Percentiles rank a stretch among this genome's conserved stretches.
phyloP scores from a whole-genome alignment of 53 echinoderm and acorn worm species.

The Holothuria scabra region DNA sequence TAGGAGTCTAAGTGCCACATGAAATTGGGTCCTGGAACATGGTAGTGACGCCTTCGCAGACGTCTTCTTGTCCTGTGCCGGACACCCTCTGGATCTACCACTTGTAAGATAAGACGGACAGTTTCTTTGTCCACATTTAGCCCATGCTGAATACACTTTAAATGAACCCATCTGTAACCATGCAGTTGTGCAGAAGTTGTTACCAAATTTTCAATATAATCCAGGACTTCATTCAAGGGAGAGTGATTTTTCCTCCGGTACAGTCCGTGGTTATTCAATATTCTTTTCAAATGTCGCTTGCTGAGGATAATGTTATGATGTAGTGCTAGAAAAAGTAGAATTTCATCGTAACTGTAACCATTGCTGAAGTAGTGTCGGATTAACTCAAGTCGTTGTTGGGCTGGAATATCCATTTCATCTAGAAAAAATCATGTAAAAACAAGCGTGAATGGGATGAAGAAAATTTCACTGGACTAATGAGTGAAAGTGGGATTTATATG shows the following conservation, averaged over 20 bases:
- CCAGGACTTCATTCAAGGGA: neutral
- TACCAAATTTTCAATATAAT: slow-evolving; percentile 6
- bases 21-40: slow-evolving; percentile 54
- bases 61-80: slow-evolving; percentile 36
- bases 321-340: neutral
- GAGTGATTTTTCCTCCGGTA: neutral
- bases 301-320: slow-evolving; percentile 19
- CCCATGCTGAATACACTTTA: slow-evolving; percentile 21
- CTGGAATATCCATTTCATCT: too few relatives aligned
- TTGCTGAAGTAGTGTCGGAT: slow-evolving; percentile 32
- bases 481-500: too few relatives aligned
- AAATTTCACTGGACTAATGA: too few relatives aligned
- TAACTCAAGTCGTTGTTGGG: neutral
- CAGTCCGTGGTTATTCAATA: neutral
- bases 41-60: slow-evolving; percentile 49
- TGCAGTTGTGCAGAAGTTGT: slow-evolving; percentile 5
- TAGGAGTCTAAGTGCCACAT: slow-evolving; percentile 59
- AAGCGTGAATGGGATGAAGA: too few relatives aligned
- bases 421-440: too few relatives aligned
- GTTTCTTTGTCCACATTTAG: slow-evolving; percentile 23
- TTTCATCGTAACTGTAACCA: slow-evolving; percentile 26
- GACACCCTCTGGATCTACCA: slow-evolving; percentile 61
- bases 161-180: slow-evolving; percentile 40
- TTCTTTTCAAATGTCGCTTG: slow-evolving; percentile 27
- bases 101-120: slow-evolving; percentile 15